Evolutionary conservation across 2,888 invertebrate species (phyloP).

Genomic region (Philereme vetulata): DNA sequence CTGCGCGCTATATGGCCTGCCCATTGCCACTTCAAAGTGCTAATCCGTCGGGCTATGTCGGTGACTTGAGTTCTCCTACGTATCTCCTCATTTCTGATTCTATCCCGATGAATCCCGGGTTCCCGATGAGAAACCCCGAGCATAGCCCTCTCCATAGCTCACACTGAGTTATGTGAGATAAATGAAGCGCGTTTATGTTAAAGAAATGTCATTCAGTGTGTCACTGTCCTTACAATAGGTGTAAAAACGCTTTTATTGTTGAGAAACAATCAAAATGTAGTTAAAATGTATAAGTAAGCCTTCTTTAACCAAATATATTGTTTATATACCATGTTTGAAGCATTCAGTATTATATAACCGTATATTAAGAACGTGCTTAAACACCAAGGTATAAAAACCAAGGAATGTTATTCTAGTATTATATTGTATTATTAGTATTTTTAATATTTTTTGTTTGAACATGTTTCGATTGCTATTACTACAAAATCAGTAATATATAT

Average conservation of each 20-base stretch:
- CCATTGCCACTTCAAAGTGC: too few relatives aligned
- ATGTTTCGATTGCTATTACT: constrained; percentile 25
- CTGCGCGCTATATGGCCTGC: too few relatives aligned
- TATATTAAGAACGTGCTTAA: constrained; percentile 58
- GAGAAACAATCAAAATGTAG: constrained; percentile 11
- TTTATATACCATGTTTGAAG: constrained; percentile 44
- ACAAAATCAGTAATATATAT: neutral
- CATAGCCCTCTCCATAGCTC: too few relatives aligned
- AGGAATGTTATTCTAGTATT: constrained; percentile 28
- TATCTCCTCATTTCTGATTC: too few relatives aligned
- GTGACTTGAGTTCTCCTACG: too few relatives aligned
- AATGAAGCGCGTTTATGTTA: neutral
- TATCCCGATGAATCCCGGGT: too few relatives aligned
- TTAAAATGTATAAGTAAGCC: constrained; percentile 5
- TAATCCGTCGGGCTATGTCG: too few relatives aligned
- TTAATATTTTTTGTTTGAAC: constrained; percentile 19
- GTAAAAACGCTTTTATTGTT: constrained; percentile 26
- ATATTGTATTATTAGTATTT: neutral
- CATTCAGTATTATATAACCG: constrained; percentile 62
- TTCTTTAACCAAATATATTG: constrained; percentile 23
- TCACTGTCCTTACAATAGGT: constrained; percentile 6
- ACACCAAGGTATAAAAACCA: constrained; percentile 63
- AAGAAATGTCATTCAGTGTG: constrained; percentile 5
- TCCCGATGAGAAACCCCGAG: too few relatives aligned
- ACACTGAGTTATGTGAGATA: too few relatives aligned